Base-by-base conservation (phyloP, 1,140 invertebrate species). In the Drosophila willistoni region DNA sequence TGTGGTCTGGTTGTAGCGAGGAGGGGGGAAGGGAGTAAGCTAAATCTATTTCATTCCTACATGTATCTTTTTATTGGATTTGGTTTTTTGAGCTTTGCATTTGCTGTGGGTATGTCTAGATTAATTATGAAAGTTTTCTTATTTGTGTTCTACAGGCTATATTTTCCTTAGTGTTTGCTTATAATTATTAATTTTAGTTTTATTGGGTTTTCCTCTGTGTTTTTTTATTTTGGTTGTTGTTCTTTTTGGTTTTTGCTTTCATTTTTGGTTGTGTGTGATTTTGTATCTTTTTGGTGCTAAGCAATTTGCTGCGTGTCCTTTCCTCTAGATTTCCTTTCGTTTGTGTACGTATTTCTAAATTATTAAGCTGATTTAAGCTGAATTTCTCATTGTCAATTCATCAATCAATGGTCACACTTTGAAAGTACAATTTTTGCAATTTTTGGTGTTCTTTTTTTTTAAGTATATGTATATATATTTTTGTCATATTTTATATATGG, bases 231-330 rank as follows among this genome's bases (percentile, higher is more conserved):
- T 78, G 6, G 29, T 29, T 29, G 29, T 29, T 29, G 29, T 29
- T 6, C 29, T 75, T 75, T 68, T 75, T 64, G 81, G 68, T 25
- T 70, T 81, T 74, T 56, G 69, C 78, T 78, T 68, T 66, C 68
- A 67, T 76, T 73, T 76, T 73, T 39, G 36, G 73, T 66, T 59
- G 73, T 72, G 73, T 79, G 59, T 75, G 64, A 68, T 82, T 84
- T 86, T 86, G 83, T 86, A 86, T 77, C 83, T 83, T 87, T 68
- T 77, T 87, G 83, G 83, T 86, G 83, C 83, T 83, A 86, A 86
- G 83, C 83, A 86, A 79, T 83, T 86, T 87, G 76, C 83, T 86
- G 83, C 76, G 83, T 81, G 77, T 90, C 44, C 19, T 69, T 71
- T 63, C 73, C 54, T 83, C 66, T 87, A 80, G 71, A 65, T 73